Base-by-base conservation (phyloP, 2,888 invertebrate genomes). In the Byasa hedistus region DNA sequence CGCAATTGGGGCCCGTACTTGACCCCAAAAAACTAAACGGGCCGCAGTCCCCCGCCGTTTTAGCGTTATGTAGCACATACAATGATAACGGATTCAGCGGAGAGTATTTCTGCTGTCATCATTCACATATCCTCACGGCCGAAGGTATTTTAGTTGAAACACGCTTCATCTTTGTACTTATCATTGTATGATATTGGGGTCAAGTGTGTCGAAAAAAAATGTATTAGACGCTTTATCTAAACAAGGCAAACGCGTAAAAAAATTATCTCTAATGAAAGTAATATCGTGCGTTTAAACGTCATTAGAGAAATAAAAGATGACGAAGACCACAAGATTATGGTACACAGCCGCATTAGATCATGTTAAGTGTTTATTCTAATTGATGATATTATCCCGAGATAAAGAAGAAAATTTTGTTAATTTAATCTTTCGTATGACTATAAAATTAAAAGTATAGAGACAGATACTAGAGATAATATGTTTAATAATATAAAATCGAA, bases 331-430 rank as follows among this genome's bases (percentile, higher is more conserved):
- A 80, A 77, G n/a, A 83, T 82, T 80, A 78, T 73, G 73, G 75
- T 75, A 73, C 76, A 75, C 74, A 17, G 22, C 39, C 8, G 78
- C 74, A 66, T 69, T 66, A 71, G 72, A 73, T 68, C 64, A 22
- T 67, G 59, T 69, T 69, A 64, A 64, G 70, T 69, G 17, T 72
- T 71, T 80, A 83, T 83, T 81, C 75, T 83, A 85, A 85, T 83
- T 81, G 81, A 77, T 79, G 78, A 79, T 82, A 84, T 86, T 84
- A 83, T 77, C 66, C 71, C 54, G 66, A 39, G 23, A 56, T 24
- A 24, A 10, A 54, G 15, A 44, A 19, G 4, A 19, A 15, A 44
- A 19, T 7, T 15, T 19, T 17, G 4, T 15, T 39, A 1, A 15
- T 15, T 15, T 39, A 3, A 3, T 39, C 12, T 39, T 12, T 39